Percentiles rank a stretch among this genome's conserved stretches.
Evolutionary conservation across 2,797 vertebrate species (phyloP).

Genomic region (Ciconia nigra): DNA sequence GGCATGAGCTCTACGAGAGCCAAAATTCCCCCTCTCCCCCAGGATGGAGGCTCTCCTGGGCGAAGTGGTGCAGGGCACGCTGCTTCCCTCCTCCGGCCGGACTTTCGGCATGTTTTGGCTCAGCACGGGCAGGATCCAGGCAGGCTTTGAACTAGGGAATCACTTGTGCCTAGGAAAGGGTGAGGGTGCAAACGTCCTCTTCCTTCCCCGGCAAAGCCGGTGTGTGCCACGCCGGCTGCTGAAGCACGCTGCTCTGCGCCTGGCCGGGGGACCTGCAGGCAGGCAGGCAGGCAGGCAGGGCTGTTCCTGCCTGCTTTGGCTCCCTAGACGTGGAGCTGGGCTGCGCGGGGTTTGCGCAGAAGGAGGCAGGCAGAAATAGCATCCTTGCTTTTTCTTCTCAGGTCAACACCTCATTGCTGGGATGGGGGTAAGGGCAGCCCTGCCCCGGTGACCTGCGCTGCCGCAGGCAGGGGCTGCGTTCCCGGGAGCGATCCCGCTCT

Average conservation of each 20-base stretch:
- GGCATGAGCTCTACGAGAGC: background rate
- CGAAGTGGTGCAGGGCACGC: fast-evolving
- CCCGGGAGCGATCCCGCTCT: fast-evolving
- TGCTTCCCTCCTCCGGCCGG: background rate
- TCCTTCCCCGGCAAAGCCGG: background rate
- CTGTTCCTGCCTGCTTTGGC: background rate
- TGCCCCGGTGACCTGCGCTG: background rate
- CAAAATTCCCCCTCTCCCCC: background rate
- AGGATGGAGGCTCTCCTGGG: background rate
- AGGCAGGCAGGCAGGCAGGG: background rate
- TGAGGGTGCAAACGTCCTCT: background rate
- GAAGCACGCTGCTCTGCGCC: background rate
- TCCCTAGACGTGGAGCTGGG: fast-evolving
- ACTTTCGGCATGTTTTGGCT: background rate
- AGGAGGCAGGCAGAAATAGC: background rate
- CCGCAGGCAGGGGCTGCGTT: background rate
- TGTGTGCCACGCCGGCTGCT: background rate
- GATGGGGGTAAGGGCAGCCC: background rate
- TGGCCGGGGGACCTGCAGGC: background rate
- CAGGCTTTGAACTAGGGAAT: background rate
- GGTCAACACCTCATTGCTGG: background rate
- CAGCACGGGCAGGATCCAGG: background rate
- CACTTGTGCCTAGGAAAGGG: background rate
- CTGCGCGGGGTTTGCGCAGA: background rate
- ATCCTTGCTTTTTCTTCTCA: background rate